Base-by-base conservation (phyloP, 1,140 invertebrate genomes). In the Archegozetes longisetosus region DNA sequence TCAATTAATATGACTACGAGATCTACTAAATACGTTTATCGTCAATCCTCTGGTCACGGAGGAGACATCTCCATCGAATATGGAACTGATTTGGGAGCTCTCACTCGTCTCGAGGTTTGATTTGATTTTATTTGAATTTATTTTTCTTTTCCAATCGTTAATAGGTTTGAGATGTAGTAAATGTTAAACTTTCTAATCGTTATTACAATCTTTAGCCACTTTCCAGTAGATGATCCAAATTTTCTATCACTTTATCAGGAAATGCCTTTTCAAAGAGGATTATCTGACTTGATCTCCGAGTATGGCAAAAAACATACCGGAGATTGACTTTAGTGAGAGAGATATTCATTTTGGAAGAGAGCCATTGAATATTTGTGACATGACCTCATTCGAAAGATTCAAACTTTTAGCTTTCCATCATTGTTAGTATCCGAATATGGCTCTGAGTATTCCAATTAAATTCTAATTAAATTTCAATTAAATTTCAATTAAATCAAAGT, bases 31-130 rank as follows among this genome's bases (percentile, higher is more conserved):
- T 91, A 90, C 77, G 81, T 82, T 67, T 92, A 91, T 78, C 82
- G 84, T 71, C 28, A 24, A 24, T 79, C 79, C 67, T 84, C 83
- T 68, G 82, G 82, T 70, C 78, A 74, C 27, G 78, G 75, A 67
- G 84, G 84, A 71, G 86, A 92, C 77, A 84, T 92, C 72, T 88
- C 83, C 80, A 88, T 92, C 77, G 88, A 91, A 77, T 91, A 91
- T 78, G 84, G 82, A 73, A 81, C 86, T 76, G 88, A 93, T 77
- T 78, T 92, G 72, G 88, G 84, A 76, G 84, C 86, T 73, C 81
- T 92, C 72, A 84, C 86, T 74, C 84, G 88, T 73, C 82, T 92
- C 74, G 88, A 91, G 86, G 88, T 93, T 86, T 75, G 76, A 72
- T 55, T 12, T 20, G 24, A 27, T 53, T 46, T 62, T 13, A 25